Base-by-base conservation (phyloP, 2,113 vertebrate genomes). In the Psettodes erumei region DNA sequence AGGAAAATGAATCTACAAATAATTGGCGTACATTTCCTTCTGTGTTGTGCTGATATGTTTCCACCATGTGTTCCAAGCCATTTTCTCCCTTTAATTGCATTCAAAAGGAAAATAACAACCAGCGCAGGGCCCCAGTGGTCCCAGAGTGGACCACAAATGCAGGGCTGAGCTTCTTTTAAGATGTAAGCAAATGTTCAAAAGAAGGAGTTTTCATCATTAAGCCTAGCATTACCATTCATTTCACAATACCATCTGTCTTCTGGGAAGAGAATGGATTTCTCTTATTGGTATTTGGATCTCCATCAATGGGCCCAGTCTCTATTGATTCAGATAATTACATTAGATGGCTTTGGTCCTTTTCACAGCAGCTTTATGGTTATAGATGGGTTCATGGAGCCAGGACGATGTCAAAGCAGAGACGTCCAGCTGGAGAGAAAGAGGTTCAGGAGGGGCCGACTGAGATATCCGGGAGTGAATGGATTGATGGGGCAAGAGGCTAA, bases 21-120 rank as follows among this genome's bases (percentile, higher is more conserved):
- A 82, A 86, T 64, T 63, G 75, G 42, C 16, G 16, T 47, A 63
- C 65, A 50, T 62, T 82, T 81, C 66, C 81, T 70, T 77, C 76
- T 50, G 75, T 83, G 81, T 87, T 75, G 59, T 48, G 68, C 47
- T 40, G 73, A 77, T 86, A 75, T 75, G 77, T 86, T 88, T 88
- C 89, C 79, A 71, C 54, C 71, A 61, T 67, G 64, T 73, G 73
- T 80, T 92, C 86, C 89, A 88, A 89, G 55, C 64, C 73, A 69
- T 82, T 83, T 75, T 82, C 30, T 70, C 50, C 62, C 61, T 85
- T 47, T 70, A 86, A 86, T 81, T 90, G 71, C 74, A 77, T 84
- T 84, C 50, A 53, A 75, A 75, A 54, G 73, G 75, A 81, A 85
- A 87, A 75, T 74, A 84, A 68, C 67, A 82, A 83, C 59, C 68